phyloP scores from a whole-genome alignment of 1,140 invertebrate genomes.

The Macrobrachium rosenbergii region DNA sequence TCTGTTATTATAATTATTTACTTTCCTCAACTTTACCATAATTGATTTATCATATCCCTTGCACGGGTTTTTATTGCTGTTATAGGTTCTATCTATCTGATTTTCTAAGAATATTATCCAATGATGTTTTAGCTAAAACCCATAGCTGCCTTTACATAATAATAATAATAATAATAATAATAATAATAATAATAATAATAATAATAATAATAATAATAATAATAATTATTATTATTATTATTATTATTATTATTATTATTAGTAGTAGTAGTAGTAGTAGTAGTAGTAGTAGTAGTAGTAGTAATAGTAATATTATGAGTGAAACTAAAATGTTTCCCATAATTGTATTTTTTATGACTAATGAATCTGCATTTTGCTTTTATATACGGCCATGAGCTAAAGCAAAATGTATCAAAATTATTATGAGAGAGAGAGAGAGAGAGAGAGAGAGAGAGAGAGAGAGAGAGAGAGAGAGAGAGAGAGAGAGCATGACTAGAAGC shows the following conservation, averaged over 20 bases:
- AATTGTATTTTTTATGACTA: no score
- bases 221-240: no score
- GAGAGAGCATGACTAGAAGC: slow-evolving; percentile 21
- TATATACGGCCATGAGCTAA: neutral
- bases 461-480: slow-evolving; percentile 31
- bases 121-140: neutral
- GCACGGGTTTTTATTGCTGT: no score
- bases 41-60: neutral
- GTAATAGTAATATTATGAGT: no score
- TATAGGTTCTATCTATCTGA: no score
- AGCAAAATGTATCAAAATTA: neutral
- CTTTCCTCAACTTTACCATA: neutral
- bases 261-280: no score
- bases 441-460: slow-evolving; percentile 32
- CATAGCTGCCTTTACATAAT: neutral
- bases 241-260: no score
- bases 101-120: no score
- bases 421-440: neutral
- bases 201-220: no score
- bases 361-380: no score
- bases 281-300: no score
- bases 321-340: no score
- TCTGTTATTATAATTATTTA: neutral
- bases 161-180: neutral
- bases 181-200: neutral